These are phyloP conservation scores for Brachionichthys hirsutus DNA, from an alignment of 2,113 vertebrate genomes.

Conservation along the genomic window DNA sequence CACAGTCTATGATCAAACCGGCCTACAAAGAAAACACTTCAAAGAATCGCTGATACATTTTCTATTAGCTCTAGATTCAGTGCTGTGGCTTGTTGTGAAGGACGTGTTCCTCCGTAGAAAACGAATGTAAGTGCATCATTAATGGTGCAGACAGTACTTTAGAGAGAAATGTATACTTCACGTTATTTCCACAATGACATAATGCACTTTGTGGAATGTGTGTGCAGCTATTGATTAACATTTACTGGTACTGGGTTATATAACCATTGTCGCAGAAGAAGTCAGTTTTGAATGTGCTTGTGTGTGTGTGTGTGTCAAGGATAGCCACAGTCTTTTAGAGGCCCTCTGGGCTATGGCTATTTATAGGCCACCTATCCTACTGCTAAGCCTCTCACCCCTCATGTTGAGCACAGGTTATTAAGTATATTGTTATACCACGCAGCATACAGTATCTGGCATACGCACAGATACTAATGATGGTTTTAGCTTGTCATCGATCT, in stretches of 20 bases:
- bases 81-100: constrained; percentile 42
- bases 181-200: constrained; percentile 1
- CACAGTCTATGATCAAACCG: constrained; percentile 57
- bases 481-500: too few relatives aligned
- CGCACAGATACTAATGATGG: neutral
- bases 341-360: constrained; percentile 58
- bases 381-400: constrained; percentile 53
- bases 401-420: constrained; percentile 52
- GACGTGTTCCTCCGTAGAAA: constrained; percentile 46
- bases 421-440: constrained; percentile 28
- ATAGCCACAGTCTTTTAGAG: constrained; percentile 58
- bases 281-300: constrained; percentile 2
- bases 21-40: constrained; percentile 52
- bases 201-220: constrained; percentile 16
- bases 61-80: constrained; percentile 57
- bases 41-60: constrained; percentile 65
- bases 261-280: constrained; percentile 5
- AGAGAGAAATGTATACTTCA: constrained; percentile 14
- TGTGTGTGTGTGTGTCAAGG: constrained; percentile 34
- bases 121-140: constrained; percentile 43
- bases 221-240: constrained; percentile 11
- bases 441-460: constrained; percentile 3
- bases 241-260: constrained; percentile 10
- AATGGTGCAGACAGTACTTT: constrained; percentile 32
- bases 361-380: constrained; percentile 61